Base-by-base conservation (phyloP, 1,140 invertebrate species). In the Drosophila arizonae region DNA sequence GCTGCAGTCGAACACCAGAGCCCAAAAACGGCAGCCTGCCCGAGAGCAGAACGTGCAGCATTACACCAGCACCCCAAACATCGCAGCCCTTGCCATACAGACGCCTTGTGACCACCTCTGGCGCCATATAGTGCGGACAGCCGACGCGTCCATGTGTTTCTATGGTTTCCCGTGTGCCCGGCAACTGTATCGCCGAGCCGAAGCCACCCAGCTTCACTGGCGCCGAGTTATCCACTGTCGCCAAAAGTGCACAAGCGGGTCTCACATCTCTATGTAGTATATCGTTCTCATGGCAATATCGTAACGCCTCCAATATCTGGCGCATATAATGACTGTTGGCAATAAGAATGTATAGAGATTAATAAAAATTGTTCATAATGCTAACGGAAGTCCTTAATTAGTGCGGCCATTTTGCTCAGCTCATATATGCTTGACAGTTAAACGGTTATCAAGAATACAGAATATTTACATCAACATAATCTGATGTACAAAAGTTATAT, bases 181-280 rank as follows among this genome's bases (percentile, higher is more conserved):
- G 95, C 68, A 99, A 93, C 90, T 99, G 97, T 46, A 99, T 95
- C 17, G 98, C 98, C 36, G 99, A 97, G 11, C 98, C 97, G 91
- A 99, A 99, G n/a, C 98, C 98, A 15, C 98, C 97, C 28, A 99
- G 93, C 93, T 99, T 99, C 72, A 99, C 96, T 8, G 99, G 98
- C 26, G 98, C 98, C 30, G 98, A 99, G 93, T 99, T 99, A 92
- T 99, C 98, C 84, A 97, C 96, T 46, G 96, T 97, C 24, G 98
- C 97, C 45, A 99, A 93, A 60, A 99, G 94, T 28, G 98, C 97
- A 94, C 97, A 98, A 87, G 99, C 97, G 21, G 98, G 98, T 90
- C 98, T 96, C 75, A 99, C 95, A 93, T 99, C 98, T 73, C 98
- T 95, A 92, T 99, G 98, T 90, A 99, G 96, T 87, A 99, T 98